These are phyloP conservation scores for Salvelinus fontinalis DNA, from an alignment of 2,113 vertebrate genomes.

Conservation along the genomic window DNA sequence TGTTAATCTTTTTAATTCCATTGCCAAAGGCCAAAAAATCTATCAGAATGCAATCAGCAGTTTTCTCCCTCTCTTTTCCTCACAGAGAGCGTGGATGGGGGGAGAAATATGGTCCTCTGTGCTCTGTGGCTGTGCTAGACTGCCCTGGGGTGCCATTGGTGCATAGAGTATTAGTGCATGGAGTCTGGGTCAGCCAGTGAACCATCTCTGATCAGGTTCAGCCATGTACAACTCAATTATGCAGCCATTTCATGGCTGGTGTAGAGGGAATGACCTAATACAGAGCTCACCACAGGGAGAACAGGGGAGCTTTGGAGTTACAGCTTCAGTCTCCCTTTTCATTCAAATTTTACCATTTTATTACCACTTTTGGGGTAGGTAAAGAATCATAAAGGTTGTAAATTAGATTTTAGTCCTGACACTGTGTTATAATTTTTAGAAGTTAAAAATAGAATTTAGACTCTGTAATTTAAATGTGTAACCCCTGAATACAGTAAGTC, in stretches of 20 bases:
- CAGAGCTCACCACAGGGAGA: slow-evolving; percentile 52
- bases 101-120: slow-evolving; percentile 51
- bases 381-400: too few relatives aligned
- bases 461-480: background rate
- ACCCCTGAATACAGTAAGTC: background rate
- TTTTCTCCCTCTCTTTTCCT: slow-evolving; percentile 38
- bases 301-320: slow-evolving; percentile 18
- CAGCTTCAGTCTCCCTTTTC: background rate
- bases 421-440: too few relatives aligned
- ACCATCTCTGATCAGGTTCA: slow-evolving; percentile 76
- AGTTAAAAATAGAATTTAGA: too few relatives aligned
- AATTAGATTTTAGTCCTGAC: too few relatives aligned
- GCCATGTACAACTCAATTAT: slow-evolving; percentile 78
- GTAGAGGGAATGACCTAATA: slow-evolving; percentile 69
- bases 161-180: slow-evolving; percentile 65
- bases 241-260: slow-evolving; percentile 74
- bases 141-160: slow-evolving; percentile 61
- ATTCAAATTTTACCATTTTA: background rate
- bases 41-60: slow-evolving; percentile 78
- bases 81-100: slow-evolving; percentile 36
- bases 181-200: slow-evolving; percentile 72
- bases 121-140: slow-evolving; percentile 35
- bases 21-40: slow-evolving; percentile 76
- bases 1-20: slow-evolving; percentile 81
- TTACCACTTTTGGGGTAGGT: background rate